phyloP scores from a whole-genome alignment of 2,113 vertebrate species.

The Oreotragus oreotragus region DNA sequence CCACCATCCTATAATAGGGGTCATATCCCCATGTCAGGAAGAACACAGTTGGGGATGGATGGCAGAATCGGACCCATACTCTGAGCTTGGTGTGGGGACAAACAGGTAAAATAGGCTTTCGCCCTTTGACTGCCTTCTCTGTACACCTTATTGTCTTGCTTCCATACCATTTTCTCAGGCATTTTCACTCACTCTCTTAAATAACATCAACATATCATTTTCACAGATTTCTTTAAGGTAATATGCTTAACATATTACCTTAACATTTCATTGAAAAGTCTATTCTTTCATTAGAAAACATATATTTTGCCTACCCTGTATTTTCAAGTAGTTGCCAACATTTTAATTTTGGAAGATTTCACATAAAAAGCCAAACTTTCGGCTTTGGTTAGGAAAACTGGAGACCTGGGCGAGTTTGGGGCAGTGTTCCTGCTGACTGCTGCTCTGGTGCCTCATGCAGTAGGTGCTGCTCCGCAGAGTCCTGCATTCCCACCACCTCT shows the following conservation, averaged over 20 bases:
- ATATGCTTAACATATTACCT: neutral
- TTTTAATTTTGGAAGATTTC: neutral
- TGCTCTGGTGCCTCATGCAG: accelerated
- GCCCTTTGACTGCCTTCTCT: neutral
- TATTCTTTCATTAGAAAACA: neutral
- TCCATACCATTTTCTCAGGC: neutral
- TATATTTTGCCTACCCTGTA: neutral
- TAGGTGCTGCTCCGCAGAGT: too few relatives aligned
- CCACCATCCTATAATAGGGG: neutral
- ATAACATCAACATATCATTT: neutral
- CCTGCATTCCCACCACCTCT: too few relatives aligned
- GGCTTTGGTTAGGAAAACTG: neutral
- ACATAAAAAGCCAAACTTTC: neutral
- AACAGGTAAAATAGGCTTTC: neutral
- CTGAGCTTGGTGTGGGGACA: neutral
- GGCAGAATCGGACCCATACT: neutral
- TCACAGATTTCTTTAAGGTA: neutral
- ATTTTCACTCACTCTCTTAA: neutral
- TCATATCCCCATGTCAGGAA: neutral
- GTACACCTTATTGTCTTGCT: neutral
- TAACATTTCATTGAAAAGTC: neutral
- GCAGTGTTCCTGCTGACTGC: neutral
- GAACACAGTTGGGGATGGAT: neutral
- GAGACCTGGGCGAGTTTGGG: neutral
- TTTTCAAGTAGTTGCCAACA: neutral